phyloP scores from a whole-genome alignment of 2,113 vertebrate species.

The Calyptomena viridis region DNA sequence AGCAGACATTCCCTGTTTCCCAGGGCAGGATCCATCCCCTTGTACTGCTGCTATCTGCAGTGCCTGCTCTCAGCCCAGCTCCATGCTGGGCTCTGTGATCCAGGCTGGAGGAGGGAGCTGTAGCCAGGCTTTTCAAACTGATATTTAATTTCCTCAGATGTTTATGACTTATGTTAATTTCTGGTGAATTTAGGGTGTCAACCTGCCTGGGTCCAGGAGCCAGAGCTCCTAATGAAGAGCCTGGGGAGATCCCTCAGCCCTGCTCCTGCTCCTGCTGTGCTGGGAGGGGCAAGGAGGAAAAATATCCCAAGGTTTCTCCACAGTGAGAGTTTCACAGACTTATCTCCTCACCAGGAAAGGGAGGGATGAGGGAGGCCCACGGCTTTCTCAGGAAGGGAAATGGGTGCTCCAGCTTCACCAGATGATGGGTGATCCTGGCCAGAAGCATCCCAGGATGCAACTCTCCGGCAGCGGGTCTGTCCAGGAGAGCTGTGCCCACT shows the following conservation, averaged over 20 bases:
- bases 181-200: neutral
- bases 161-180: neutral
- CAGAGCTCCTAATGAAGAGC: neutral
- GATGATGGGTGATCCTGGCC: neutral
- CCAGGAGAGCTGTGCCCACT: neutral
- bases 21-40: accelerated
- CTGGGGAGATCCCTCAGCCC: neutral
- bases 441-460: neutral
- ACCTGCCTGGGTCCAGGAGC: neutral
- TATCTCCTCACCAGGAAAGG: neutral
- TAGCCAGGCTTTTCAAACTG: neutral
- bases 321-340: neutral
- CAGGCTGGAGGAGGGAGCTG: neutral
- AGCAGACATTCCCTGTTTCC: accelerated
- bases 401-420: neutral
- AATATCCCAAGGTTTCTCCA: neutral
- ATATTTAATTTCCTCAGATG: neutral
- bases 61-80: neutral
- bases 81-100: accelerated
- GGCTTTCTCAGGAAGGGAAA: neutral
- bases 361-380: neutral
- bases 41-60: accelerated
- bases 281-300: neutral
- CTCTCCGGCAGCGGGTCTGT: neutral
- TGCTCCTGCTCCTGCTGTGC: neutral